Base-by-base conservation (phyloP, 2,797 vertebrate species). In the Dryobates pubescens region DNA sequence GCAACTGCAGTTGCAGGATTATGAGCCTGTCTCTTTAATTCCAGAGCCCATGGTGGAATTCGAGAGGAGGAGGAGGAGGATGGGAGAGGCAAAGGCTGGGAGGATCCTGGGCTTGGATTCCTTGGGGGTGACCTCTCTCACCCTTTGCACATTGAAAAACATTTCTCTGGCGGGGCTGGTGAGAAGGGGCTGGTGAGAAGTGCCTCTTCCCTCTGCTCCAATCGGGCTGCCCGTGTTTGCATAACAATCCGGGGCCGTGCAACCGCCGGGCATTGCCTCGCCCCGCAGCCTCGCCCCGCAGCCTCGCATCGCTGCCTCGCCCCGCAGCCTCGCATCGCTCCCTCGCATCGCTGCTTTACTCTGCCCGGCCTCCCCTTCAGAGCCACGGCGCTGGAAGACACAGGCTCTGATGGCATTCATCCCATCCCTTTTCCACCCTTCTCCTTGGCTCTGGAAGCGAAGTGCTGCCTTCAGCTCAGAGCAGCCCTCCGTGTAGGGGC, bases 51-150 rank as follows among this genome's bases (percentile, higher is more conserved):
- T 3, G 1, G 41, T 87, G 79, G 78, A 69, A 38, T 89, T 75
- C 26, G 62, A 62, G 41, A 43, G 41, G 41, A 86, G 81, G 86
- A 93, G 76, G 68, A 92, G 89, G 75, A 94, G 68, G 68, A 38
- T 79, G 82, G 68, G 82, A 91, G 91, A 94, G 70, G 30, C 0
- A 1, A 93, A 96, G 79, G 79, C 86, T 86, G 86, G 90, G 75
- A 94, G 88, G 76, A 72, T 92, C 59, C 72, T n/a, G 79, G 73
- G n/a, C 91, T 43, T 73, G 91, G 96, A 94, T 95, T 95, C 93
- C 87, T 93, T 45, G 82, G 91, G 70, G 77, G 77, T 94, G 92
- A 96, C 94, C 96, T 94, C 90, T 92, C 84, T 95, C 90, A 94
- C 94, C 94, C 94, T 94, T 83, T 92, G 67, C 70, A 78, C 86